A percentile compares a stretch with the other conserved stretches of the same genome.
Evolutionary conservation across 1,140 invertebrate species (phyloP).

Genomic region (Drosophila lini): DNA sequence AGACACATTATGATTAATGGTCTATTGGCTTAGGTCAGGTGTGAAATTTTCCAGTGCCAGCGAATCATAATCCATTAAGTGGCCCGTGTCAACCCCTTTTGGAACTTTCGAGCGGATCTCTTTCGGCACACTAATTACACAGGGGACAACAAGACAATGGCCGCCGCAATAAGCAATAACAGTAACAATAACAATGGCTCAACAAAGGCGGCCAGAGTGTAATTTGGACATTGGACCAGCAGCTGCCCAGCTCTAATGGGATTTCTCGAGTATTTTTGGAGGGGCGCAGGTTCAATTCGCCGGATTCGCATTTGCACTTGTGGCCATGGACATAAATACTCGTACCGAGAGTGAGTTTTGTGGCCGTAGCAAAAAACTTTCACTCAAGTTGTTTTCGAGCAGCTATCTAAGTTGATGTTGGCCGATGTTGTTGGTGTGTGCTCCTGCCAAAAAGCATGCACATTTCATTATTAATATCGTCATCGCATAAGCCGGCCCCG

Average conservation of each 20-base stretch:
- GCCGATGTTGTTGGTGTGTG: slow-evolving; percentile 42
- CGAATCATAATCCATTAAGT: slow-evolving; percentile 68
- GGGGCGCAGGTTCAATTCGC: slow-evolving; percentile 47
- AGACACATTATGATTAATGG: slow-evolving; percentile 62
- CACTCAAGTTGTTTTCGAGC: slow-evolving; percentile 70
- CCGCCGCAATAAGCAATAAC: slow-evolving; percentile 32
- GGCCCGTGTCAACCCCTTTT: slow-evolving; percentile 32
- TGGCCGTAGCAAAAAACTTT: slow-evolving; percentile 62
- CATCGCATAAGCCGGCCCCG: slow-evolving; percentile 52
- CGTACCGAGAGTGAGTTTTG: slow-evolving; percentile 39
- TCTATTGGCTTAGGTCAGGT: slow-evolving; percentile 50
- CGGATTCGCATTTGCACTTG: slow-evolving; percentile 43
- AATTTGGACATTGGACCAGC: slow-evolving; percentile 51
- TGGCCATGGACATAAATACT: slow-evolving; percentile 44
- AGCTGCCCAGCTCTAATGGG: slow-evolving; percentile 53
- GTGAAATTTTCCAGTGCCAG: slow-evolving; percentile 42
- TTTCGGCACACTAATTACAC: slow-evolving; percentile 71
- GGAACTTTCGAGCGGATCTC: slow-evolving; percentile 52
- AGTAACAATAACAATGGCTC: slow-evolving; percentile 14
- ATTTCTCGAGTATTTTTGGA: slow-evolving; percentile 31
- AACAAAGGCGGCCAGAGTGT: slow-evolving; percentile 41
- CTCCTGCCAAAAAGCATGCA: slow-evolving; percentile 77
- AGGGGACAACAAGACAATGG: slow-evolving; percentile 40
- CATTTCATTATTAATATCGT: slow-evolving; percentile 77
- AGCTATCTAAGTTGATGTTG: slow-evolving; percentile 24